A percentile compares a stretch with the other conserved stretches of the same genome.
phyloP scores from a whole-genome alignment of 2,797 vertebrate genomes.

The Oreochromis mossambicus region DNA sequence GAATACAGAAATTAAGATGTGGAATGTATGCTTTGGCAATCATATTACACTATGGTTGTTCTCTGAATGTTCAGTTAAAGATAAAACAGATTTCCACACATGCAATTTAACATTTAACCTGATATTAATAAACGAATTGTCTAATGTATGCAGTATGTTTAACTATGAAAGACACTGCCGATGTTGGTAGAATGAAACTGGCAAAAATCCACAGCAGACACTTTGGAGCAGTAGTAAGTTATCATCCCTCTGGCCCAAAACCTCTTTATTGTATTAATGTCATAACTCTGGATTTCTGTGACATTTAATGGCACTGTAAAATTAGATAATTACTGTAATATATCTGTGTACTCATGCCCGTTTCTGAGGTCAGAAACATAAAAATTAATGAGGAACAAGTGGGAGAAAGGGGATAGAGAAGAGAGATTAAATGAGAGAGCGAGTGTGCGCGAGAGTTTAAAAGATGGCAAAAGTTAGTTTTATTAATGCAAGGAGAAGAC shows the following conservation, averaged over 20 bases:
- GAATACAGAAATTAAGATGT: constrained; percentile 7
- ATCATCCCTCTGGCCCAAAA: constrained; percentile 67
- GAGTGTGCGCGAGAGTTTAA: constrained; percentile 15
- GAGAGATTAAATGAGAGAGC: constrained; percentile 51
- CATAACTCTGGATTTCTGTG: constrained; percentile 75
- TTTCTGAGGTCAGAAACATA: constrained; percentile 77
- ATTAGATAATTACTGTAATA: constrained; percentile 83
- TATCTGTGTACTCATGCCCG: constrained; percentile 79
- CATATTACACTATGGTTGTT: background rate
- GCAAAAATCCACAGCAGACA: constrained; percentile 40
- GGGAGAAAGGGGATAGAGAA: constrained; percentile 52
- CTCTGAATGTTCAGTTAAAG: background rate
- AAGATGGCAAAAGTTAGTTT: constrained; percentile 54
- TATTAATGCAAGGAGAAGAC: constrained; percentile 37
- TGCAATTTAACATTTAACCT: background rate
- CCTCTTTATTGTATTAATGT: constrained; percentile 81
- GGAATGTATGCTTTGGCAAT: constrained; percentile 4
- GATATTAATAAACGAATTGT: constrained; percentile 4
- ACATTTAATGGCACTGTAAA: constrained; percentile 82
- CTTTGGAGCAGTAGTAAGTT: constrained; percentile 61
- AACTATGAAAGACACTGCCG: constrained; percentile 8
- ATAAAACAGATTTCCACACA: background rate
- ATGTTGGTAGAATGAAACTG: constrained; percentile 21
- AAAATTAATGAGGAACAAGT: constrained; percentile 79
- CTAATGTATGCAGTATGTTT: constrained; percentile 3